Base-by-base conservation (phyloP, 2,888 invertebrate species). In the Ennomos quercinarius region DNA sequence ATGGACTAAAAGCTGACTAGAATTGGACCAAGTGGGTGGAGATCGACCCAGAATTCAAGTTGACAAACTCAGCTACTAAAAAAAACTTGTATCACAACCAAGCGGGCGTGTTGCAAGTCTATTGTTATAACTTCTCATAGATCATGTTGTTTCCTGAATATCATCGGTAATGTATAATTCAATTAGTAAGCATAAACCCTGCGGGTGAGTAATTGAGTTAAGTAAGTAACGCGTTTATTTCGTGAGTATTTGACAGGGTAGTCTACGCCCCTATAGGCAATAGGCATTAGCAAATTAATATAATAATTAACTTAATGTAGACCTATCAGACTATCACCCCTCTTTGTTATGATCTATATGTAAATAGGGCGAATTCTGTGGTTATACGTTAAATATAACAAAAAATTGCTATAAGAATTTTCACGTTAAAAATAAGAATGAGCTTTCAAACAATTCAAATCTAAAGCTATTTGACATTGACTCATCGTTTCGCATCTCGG, bases 381-480 rank as follows among this genome's bases (percentile, higher is more conserved):
- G n/a, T n/a, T n/a, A n/a, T n/a, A n/a, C n/a, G n/a, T n/a, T n/a
- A n/a, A n/a, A n/a, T n/a, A n/a, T n/a, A n/a, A n/a, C n/a, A n/a
- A n/a, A n/a, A n/a, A n/a, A n/a, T 46, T 10, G 11, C n/a, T 36
- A 5, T 27, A 41, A 51, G 36, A 12, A 35, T 44, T 44, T 37
- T 44, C 37, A 27, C 10, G 39, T 50, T 64, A 57, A 11, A 64
- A 27, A 67, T 59, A 62, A 60, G 53, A 56, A 57, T 37, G 62
- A 70, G 49, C 68, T 67, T 62, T 60, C 65, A 71, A 72, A 74
- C 71, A 77, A 78, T 77, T 76, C 70, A 72, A 66, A 66, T 71
- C 44, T 64, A 49, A 72, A 73, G 71, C 71, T 71, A 77, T 80
- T 74, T 78, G 78, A 80, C 78, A 77, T 78, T 78, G 80, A 80